Evolutionary conservation across 2,113 vertebrate species (phyloP).

Genomic region (Limanda limanda): DNA sequence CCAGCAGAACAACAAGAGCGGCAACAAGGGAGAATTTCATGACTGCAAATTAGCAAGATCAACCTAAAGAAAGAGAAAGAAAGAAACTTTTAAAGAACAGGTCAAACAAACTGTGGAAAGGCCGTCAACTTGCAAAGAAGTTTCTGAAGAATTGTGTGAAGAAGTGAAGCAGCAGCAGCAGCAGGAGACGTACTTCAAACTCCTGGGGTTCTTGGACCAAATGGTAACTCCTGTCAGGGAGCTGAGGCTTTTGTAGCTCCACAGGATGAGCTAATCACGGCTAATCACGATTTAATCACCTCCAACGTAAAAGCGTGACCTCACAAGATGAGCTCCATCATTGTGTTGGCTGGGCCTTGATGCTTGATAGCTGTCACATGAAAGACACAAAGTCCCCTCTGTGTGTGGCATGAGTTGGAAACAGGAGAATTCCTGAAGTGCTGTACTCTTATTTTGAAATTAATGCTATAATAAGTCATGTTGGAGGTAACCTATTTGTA

Average conservation of each 20-base stretch:
- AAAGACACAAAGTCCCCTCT: slow-evolving; percentile 58
- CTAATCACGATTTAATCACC: slow-evolving; percentile 46
- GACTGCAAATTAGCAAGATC: slow-evolving; percentile 45
- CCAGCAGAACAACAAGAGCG: slow-evolving; percentile 62
- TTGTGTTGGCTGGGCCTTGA: slow-evolving; percentile 63
- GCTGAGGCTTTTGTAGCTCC: slow-evolving; percentile 61
- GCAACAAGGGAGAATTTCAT: slow-evolving; percentile 72
- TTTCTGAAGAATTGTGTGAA: too few relatives aligned
- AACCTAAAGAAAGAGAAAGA: slow-evolving; percentile 26
- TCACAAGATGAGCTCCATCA: slow-evolving; percentile 2
- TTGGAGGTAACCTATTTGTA: too few relatives aligned
- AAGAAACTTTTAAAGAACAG: neutral
- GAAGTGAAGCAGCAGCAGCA: neutral
- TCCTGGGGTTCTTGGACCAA: slow-evolving; percentile 41
- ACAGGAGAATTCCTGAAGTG: neutral
- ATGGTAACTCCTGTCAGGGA: slow-evolving; percentile 43
- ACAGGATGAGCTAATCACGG: slow-evolving; percentile 23
- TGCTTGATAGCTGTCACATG: slow-evolving; percentile 39
- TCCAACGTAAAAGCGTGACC: slow-evolving; percentile 23
- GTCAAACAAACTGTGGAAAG: neutral
- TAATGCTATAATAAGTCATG: too few relatives aligned
- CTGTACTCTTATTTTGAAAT: neutral
- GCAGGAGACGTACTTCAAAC: slow-evolving; percentile 53
- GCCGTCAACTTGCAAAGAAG: neutral
- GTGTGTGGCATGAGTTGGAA: neutral